Conservation (phyloP, 35 echinoderm and acorn worm species). For the Lytechinus pictus region DNA sequence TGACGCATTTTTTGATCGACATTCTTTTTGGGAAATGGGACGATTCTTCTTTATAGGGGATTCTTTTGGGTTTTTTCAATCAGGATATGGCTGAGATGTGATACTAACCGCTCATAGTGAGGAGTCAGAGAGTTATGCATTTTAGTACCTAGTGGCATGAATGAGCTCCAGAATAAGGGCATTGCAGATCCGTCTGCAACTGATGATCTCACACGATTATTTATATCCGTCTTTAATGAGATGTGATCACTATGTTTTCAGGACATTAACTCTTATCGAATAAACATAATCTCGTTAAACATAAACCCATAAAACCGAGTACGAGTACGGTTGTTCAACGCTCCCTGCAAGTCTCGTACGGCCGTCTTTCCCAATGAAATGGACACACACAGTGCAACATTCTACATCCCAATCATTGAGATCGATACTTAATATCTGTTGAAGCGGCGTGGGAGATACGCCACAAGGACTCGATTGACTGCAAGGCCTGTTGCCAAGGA, state of each 20-base stretch:
- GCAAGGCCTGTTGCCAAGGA: background rate
- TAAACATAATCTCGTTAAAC: background rate
- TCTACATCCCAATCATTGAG: background rate
- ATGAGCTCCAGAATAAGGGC: background rate
- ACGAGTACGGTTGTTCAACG: background rate
- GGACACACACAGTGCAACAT: background rate
- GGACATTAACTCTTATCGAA: background rate
- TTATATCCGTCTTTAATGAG: background rate
- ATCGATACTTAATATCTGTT: conserved; percentile 3
- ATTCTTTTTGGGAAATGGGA: too few relatives aligned
- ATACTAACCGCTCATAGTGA: too few relatives aligned
- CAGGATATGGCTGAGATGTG: too few relatives aligned
- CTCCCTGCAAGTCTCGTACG: background rate
- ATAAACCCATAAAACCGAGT: background rate
- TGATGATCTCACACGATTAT: background rate
- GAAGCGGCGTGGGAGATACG: background rate
- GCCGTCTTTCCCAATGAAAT: background rate
- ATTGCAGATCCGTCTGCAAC: background rate
- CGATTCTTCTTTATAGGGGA: background rate
- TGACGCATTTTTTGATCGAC: too few relatives aligned
- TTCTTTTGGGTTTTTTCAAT: background rate
- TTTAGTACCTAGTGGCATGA: background rate
- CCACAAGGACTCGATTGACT: background rate
- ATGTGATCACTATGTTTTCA: background rate
- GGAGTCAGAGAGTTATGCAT: background rate